Evolutionary conservation across 1,140 invertebrate genomes (phyloP).

Genomic region (Solenopsis fugax): DNA sequence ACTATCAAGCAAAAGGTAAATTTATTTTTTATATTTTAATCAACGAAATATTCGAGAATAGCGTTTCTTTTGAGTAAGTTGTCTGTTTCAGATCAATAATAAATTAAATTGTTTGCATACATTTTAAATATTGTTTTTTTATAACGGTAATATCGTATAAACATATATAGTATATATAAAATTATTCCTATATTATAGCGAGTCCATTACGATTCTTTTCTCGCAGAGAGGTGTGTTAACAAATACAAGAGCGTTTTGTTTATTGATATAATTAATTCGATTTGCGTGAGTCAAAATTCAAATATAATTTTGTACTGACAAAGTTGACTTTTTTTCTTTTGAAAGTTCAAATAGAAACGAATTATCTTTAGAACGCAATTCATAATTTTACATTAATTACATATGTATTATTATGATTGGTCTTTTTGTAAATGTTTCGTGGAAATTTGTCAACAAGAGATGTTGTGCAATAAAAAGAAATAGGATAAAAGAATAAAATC

Average conservation of each 20-base stretch:
- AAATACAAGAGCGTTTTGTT: conserved; percentile 1
- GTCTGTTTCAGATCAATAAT: neutral
- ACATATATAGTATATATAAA: neutral
- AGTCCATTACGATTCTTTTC: neutral
- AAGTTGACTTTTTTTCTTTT: conserved; percentile 4
- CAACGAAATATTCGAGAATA: neutral
- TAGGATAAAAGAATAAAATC: neutral
- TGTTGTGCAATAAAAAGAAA: neutral
- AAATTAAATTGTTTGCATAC: neutral
- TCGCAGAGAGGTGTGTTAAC: neutral
- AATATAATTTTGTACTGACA: neutral
- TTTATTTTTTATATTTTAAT: neutral
- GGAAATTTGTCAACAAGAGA: neutral
- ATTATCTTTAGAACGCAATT: neutral
- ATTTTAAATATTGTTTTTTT: neutral
- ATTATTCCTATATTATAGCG: neutral
- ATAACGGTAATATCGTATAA: neutral
- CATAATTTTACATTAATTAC: neutral
- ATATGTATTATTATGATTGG: neutral
- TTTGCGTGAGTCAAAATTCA: neutral
- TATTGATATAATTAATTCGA: neutral
- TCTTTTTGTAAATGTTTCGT: neutral
- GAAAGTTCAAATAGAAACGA: neutral
- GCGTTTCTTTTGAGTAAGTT: neutral
- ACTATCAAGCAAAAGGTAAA: neutral